These are phyloP conservation scores for Chionoecetes opilio DNA, from an alignment of 1,140 invertebrate genomes.

Conservation along the genomic window DNA sequence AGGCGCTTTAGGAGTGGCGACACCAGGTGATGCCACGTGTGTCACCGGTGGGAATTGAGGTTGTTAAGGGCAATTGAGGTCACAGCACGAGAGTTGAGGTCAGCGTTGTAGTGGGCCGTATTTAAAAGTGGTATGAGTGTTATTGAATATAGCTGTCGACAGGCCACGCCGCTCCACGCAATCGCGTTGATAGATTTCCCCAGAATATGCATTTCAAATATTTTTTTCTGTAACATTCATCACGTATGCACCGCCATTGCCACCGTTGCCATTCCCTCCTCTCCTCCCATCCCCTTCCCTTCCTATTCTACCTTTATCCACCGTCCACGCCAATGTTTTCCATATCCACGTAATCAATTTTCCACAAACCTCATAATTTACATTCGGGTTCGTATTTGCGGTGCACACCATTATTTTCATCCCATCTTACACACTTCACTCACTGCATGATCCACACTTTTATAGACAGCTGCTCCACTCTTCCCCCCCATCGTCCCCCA, in stretches of 20 bases:
- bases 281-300: neutral
- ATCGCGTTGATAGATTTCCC: neutral
- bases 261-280: neutral
- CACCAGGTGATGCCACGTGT: neutral
- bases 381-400: no score
- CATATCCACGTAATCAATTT: neutral
- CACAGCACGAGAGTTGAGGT: neutral
- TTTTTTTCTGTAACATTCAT: neutral
- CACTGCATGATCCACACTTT: neutral
- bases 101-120: no score
- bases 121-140: neutral
- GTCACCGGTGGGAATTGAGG: neutral
- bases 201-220: conserved; percentile 6
- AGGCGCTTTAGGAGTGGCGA: neutral
- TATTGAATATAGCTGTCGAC: conserved; percentile 13
- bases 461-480: neutral
- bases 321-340: neutral
- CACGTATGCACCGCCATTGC: neutral
- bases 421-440: neutral
- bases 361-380: no score
- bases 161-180: neutral
- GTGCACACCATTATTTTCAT: neutral
- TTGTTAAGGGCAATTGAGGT: neutral
- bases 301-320: neutral
- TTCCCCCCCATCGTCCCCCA: neutral